These are phyloP conservation scores for Sinohyriopsis cumingii DNA, from an alignment of 2,888 invertebrate genomes.

Conservation along the genomic window DNA sequence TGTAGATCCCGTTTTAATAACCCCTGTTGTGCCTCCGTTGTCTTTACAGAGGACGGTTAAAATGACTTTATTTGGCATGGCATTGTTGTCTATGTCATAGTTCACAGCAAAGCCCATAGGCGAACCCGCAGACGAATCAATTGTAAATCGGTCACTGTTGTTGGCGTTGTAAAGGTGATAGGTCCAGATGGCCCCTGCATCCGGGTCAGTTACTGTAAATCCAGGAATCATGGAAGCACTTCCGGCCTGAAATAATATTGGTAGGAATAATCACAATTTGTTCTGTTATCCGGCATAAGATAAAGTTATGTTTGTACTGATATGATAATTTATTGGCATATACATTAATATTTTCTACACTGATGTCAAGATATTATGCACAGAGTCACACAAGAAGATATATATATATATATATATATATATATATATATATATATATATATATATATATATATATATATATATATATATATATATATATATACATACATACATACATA, in stretches of 20 bases:
- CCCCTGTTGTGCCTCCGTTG: conserved; percentile 11
- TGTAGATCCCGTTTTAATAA: conserved; percentile 3
- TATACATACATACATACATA: background rate
- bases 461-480: no score
- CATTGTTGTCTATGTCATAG: conserved; percentile 23
- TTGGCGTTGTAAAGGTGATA: conserved; percentile 11
- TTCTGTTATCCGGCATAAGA: no score
- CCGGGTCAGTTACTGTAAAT: background rate
- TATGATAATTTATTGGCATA: no score
- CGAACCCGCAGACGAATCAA: conserved; percentile 16
- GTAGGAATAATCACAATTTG: no score
- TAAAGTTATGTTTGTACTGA: no score
- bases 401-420: background rate
- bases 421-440: background rate
- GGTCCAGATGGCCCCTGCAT: conserved; percentile 10
- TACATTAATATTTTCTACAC: no score
- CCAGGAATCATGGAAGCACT: conserved; percentile 18
- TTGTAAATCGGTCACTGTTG: conserved; percentile 27
- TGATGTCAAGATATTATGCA: no score
- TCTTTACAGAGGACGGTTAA: conserved; percentile 32
- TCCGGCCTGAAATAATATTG: conserved; percentile 19
- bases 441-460: no score
- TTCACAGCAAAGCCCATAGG: conserved; percentile 10
- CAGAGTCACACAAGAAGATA: no score
- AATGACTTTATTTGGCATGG: conserved; percentile 17